Conservation (phyloP, 1,140 invertebrate genomes). For the Zaprionus taronus region DNA sequence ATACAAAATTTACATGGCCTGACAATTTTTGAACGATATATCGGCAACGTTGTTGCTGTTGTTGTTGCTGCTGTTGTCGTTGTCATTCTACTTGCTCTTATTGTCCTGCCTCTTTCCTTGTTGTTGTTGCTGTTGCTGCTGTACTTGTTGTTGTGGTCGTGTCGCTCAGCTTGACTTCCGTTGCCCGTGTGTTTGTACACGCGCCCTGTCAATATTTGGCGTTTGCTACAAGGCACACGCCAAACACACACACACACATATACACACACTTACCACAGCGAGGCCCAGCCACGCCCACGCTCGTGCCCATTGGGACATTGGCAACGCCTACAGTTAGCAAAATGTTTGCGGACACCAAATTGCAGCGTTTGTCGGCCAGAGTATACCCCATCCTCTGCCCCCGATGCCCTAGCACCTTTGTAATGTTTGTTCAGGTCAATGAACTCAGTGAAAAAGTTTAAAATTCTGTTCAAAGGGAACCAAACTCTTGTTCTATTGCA, state of each 20-base stretch:
- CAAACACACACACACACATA: slow-evolving; percentile 44
- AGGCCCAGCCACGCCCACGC: background rate
- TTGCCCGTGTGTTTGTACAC: slow-evolving; percentile 67
- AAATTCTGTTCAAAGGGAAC: background rate
- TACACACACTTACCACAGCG: slow-evolving; percentile 12
- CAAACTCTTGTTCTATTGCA: background rate
- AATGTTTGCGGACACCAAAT: slow-evolving; percentile 63
- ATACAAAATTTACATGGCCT: slow-evolving; percentile 80
- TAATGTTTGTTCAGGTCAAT: slow-evolving; percentile 22
- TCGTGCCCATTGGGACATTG: background rate
- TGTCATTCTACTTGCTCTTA: slow-evolving; percentile 27
- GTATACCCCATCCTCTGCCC: background rate
- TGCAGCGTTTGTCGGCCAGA: slow-evolving; percentile 4
- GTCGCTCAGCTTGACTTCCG: slow-evolving; percentile 77
- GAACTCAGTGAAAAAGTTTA: background rate
- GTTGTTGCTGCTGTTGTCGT: slow-evolving; percentile 9
- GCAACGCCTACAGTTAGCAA: slow-evolving; percentile 25
- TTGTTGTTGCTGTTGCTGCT: slow-evolving; percentile 40
- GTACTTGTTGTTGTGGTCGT: slow-evolving; percentile 65
- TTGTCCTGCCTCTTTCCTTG: slow-evolving; percentile 15
- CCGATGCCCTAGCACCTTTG: background rate
- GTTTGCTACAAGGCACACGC: slow-evolving; percentile 67
- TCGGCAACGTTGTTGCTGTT: slow-evolving; percentile 52
- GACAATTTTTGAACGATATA: slow-evolving; percentile 76
- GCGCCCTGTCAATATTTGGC: slow-evolving; percentile 75